Base-by-base conservation (phyloP, 2,797 vertebrate genomes). In the Rhinella marina region DNA sequence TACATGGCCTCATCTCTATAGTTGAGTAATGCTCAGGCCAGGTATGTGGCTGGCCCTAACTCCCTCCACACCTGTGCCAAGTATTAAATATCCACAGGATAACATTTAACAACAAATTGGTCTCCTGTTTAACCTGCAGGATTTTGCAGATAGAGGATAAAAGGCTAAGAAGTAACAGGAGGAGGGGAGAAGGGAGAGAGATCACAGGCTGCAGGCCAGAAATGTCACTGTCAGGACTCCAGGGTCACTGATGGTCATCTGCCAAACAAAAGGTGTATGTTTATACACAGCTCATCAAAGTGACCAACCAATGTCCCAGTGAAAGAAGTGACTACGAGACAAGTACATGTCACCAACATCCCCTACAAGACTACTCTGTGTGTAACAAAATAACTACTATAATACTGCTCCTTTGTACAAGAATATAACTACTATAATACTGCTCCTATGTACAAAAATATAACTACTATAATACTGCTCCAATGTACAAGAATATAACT, bases 61-160 rank as follows among this genome's bases (percentile, higher is more conserved):
- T 81, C 54, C 87, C 86, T 25, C 87, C 92, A 93, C 95, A 96
- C 94, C 95, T 95, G 95, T 90, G 77, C 88, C 23, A 90, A 90
- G 94, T 90, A 94, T 96, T 91, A 93, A 91, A 91, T 96, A 50
- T 95, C 95, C 91, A 73, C 78, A 86, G 85, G 91, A 93, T 90
- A 91, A 93, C 94, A 57, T 76, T 80, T 70, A 70, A 62, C 94
- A 95, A 94, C 95, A 95, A 93, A 90, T 66, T 87, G 66, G 8
- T 86, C 85, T 91, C 92, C 77, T 89, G 84, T 91, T 90, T 87
- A 76, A 87, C 85, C 81, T 83, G 81, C 61, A 81, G 70, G 77
- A 54, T 25, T 66, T 9, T 9, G 19, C 66, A 76, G 32, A 80
- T 5, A 57, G 80, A 66, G 54, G 85, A 85, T 84, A 61, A 87